Evolutionary conservation across 2,113 vertebrate genomes (phyloP).

Genomic region (Corvus hawaiiensis): DNA sequence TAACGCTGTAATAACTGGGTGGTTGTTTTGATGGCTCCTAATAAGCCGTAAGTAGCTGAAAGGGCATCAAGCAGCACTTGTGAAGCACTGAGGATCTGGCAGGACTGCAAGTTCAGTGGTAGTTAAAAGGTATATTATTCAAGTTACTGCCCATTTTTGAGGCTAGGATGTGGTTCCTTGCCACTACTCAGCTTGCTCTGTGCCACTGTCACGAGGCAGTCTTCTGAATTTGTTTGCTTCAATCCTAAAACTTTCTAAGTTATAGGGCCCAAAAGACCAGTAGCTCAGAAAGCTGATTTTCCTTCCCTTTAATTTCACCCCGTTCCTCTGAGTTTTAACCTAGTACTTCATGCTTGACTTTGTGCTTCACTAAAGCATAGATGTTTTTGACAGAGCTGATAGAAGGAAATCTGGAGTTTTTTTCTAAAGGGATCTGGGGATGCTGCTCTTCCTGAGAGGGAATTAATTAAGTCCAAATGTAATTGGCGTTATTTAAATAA

Average conservation of each 20-base stretch:
- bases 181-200: background rate
- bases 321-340: background rate
- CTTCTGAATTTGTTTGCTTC: background rate
- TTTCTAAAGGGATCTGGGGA: background rate
- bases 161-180: background rate
- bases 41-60: background rate
- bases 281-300: background rate
- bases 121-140: background rate
- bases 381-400: background rate
- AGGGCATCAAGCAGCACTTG: background rate
- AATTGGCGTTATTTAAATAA: background rate
- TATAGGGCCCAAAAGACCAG: background rate
- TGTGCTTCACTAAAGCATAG: background rate
- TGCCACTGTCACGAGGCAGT: background rate
- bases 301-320: background rate
- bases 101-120: background rate
- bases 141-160: background rate
- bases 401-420: background rate
- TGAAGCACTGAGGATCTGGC: background rate
- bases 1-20: slow-evolving; percentile 33
- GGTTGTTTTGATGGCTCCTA: slow-evolving; percentile 23
- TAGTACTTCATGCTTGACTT: background rate
- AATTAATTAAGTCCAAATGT: background rate
- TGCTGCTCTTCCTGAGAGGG: background rate
- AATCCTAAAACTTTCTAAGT: background rate